Base-by-base conservation (phyloP, 2,888 invertebrate genomes). In the Melangyna quadrimaculata region DNA sequence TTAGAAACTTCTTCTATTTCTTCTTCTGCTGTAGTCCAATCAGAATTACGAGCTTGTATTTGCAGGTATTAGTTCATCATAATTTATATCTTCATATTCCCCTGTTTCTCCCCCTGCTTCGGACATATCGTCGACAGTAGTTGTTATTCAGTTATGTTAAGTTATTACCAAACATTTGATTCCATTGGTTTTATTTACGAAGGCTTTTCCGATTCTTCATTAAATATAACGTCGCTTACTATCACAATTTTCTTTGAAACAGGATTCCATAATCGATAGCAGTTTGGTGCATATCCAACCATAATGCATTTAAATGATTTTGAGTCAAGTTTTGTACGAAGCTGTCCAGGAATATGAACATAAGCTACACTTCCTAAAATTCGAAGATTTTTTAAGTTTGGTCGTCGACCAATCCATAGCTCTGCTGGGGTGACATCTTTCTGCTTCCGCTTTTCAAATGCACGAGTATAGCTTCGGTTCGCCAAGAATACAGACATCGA, bases 401-500 rank as follows among this genome's bases (percentile, higher is more conserved):
- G 27, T 27, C 27, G 6, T 27, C 27, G 27, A 22, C 53, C 53
- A 9, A 17, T 29, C 53, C 29, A 55, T 29, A 29, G 24, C 17
- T 55, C 29, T 9, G 53, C 29, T 5, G 53, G 53, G 1, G 29
- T 55, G 3, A 55, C 14, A 55, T 55, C 14, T n/a, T 55, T 27
- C 6, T 27, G 3, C 27, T 27, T 8, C 10, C 14, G 4, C 17
- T 55, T n/a, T 55, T 55, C 17, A n/a, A 55, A 55, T 14, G n/a
- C 53, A 55, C 29, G 12, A 1, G 27, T n/a, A 17, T 17, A 53
- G 17, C 69, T 70, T 53, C 69, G 24, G 22, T 70, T 70, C 3
- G 37, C 22, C 27, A 69, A 53, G 69, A 37, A 69, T 12, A 69
- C 24, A 8, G 51, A 67, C 22, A 51, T 17, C 9, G 24, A 67